phyloP scores from a whole-genome alignment of 2,113 vertebrate genomes.

The Hippoglossus stenolepis region DNA sequence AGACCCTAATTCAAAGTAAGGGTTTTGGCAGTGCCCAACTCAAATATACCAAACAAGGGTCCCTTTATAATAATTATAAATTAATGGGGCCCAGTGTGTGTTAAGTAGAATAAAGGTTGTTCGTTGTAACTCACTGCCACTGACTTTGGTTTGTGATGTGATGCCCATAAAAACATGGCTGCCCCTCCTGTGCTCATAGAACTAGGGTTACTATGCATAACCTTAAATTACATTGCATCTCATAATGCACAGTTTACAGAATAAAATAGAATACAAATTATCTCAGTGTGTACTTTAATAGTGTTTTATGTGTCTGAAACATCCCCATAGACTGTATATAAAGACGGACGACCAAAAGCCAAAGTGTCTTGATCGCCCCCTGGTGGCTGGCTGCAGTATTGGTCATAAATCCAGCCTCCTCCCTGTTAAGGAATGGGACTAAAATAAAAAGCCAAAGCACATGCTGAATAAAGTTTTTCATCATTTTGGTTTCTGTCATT shows the following conservation, averaged over 20 bases:
- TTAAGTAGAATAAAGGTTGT: background rate
- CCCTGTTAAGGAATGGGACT: too few relatives aligned
- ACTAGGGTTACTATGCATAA: background rate
- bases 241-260: background rate
- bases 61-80: background rate
- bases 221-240: background rate
- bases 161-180: too few relatives aligned
- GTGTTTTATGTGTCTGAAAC: background rate
- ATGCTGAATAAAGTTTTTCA: too few relatives aligned
- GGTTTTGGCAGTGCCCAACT: background rate
- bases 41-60: background rate
- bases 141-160: background rate
- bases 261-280: background rate
- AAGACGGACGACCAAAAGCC: background rate
- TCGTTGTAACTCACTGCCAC: background rate
- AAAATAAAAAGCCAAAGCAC: too few relatives aligned
- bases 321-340: background rate
- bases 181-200: background rate
- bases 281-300: background rate
- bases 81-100: background rate
- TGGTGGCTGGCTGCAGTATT: too few relatives aligned
- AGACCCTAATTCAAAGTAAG: background rate
- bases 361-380: too few relatives aligned
- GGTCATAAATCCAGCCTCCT: too few relatives aligned
- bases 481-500: too few relatives aligned